phyloP scores from a whole-genome alignment of 2,888 invertebrate genomes.

The Rhamphomyia laevipes region DNA sequence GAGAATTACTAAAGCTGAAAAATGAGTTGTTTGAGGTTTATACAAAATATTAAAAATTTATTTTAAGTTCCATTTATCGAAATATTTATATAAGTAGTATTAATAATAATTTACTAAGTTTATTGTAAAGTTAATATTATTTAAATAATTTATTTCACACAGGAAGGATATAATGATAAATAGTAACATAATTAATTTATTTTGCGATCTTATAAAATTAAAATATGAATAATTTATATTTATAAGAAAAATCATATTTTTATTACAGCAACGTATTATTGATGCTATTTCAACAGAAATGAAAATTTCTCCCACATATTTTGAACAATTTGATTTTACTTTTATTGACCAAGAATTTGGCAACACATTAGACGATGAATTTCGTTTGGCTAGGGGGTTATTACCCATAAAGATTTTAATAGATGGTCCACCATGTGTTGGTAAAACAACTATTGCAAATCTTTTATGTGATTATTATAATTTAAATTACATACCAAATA shows the following conservation, averaged over 20 bases:
- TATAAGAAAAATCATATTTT: background rate
- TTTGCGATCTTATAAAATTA: no score
- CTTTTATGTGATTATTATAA: slow-evolving; percentile 46
- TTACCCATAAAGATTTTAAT: slow-evolving; percentile 47
- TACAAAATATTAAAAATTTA: no score
- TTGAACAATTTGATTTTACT: slow-evolving; percentile 42
- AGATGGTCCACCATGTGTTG: slow-evolving; percentile 54
- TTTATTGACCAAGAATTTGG: slow-evolving; percentile 24
- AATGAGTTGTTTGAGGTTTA: slow-evolving; percentile 39
- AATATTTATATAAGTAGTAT: no score
- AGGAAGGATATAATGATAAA: no score
- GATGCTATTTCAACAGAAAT: slow-evolving; percentile 47
- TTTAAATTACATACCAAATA: slow-evolving; percentile 20
- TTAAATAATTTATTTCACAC: no score
- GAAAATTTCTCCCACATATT: slow-evolving; percentile 46
- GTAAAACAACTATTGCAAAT: slow-evolving; percentile 49
- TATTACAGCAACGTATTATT: slow-evolving; percentile 42
- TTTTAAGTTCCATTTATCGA: no score
- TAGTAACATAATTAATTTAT: no score
- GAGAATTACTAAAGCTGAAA: slow-evolving; percentile 46
- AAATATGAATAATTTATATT: background rate
- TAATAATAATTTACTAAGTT: no score
- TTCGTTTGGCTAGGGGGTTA: slow-evolving; percentile 42
- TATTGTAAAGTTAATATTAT: no score
- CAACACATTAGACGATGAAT: slow-evolving; percentile 40